A percentile compares a stretch with the other conserved stretches of the same genome.
These are phyloP conservation scores for Mactra quadrangularis DNA, from an alignment of 1,140 invertebrate species.

Conservation along the genomic window DNA sequence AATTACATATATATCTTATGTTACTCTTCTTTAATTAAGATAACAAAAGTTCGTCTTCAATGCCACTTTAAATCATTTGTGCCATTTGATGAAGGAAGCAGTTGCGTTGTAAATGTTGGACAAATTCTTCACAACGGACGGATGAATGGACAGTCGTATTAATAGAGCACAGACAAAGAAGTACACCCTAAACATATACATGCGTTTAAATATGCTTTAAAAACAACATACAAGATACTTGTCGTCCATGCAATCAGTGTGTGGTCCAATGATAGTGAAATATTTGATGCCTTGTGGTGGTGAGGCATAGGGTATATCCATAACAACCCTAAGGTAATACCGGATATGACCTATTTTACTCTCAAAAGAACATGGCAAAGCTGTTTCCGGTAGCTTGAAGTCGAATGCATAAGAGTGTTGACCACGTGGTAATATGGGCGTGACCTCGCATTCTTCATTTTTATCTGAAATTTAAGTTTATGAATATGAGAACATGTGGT, in stretches of 20 bases:
- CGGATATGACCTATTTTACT: constrained; percentile 90
- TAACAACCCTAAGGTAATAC: constrained; percentile 91
- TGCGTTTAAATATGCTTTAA: too few relatives aligned
- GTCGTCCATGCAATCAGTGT: constrained; percentile 94
- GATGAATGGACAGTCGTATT: too few relatives aligned
- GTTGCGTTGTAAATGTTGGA: too few relatives aligned
- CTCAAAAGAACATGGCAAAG: constrained; percentile 92
- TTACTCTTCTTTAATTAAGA: too few relatives aligned
- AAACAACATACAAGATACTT: constrained; percentile 93
- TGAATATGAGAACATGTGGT: too few relatives aligned
- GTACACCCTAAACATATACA: too few relatives aligned
- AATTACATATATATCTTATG: too few relatives aligned
- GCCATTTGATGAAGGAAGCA: too few relatives aligned
- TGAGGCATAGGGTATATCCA: constrained; percentile 93
- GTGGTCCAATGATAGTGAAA: constrained; percentile 92
- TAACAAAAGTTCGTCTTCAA: too few relatives aligned
- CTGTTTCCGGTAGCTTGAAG: constrained; percentile 91
- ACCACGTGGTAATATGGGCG: constrained; percentile 91
- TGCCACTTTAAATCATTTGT: too few relatives aligned
- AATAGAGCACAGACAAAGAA: too few relatives aligned
- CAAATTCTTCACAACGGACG: too few relatives aligned
- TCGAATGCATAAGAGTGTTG: constrained; percentile 91
- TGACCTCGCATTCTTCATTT: constrained; percentile 86
- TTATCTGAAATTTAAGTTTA: constrained; percentile 86
- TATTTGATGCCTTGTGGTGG: constrained; percentile 94